Evolutionary conservation across 2,888 invertebrate species (phyloP), one percentile per base, ranked within the genome.

Genomic region (Drosophila borborema): DNA sequence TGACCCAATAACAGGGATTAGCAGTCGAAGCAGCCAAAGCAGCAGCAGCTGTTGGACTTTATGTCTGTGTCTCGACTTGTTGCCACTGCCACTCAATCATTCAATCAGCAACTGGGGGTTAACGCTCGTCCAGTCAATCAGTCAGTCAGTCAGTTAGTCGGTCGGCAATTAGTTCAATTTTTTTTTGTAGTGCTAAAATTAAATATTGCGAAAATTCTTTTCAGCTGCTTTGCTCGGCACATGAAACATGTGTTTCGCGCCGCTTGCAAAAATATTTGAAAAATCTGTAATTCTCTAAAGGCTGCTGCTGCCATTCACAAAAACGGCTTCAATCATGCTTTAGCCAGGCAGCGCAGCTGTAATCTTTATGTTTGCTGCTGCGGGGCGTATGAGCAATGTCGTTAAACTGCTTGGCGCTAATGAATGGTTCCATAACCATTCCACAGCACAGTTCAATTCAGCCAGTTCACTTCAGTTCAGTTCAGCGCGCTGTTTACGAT

Each of bases 1-100:
- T 88, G 86, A 86, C 89, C 87, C 86, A 86, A 86, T 89, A 86
- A 89, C 86, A 86, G 86, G 86, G 89, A 84, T 86, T 86, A 89
- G 82, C 59, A 48, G 18, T 23, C 8, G 31, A 18, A 41, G 41
- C 55, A n/a, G 46, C 46, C 41, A 8, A 40, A 38, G 74, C 61
- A 62, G 64, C 64, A 61, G 81, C 77, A 77, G 84, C 77, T 64
- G 66, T 36, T 65, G 59, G 70, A 46, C 34, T 69, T 51, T 64
- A 41, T 62, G 62, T 68, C 70, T 81, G 68, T 77, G 75, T 69
- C 68, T 67, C 64, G 54, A 71, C 79, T 74, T 16, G 59, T 80
- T 84, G 86, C 80, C 73, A 84, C 72, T 85, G 78, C 72, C 82
- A 87, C 76, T 89, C 85, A 89, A 86, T 86, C 86, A 83, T 86